phyloP scores from a whole-genome alignment of 2,888 invertebrate species.

The Sepioteuthis lessoniana region DNA sequence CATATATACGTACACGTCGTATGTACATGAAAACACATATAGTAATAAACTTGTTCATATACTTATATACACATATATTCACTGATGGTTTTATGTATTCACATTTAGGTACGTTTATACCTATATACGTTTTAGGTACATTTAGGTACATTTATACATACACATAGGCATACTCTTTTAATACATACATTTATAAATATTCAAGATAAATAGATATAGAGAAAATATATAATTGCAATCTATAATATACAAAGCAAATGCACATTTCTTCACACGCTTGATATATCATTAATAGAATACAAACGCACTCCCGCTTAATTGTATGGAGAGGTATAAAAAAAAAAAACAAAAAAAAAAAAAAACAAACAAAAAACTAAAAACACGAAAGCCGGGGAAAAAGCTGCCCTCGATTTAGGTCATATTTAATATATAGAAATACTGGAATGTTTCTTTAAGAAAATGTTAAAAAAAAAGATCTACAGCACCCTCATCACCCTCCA shows the following conservation, averaged over 20 bases:
- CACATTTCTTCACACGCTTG: not conserved
- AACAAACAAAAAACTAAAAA: not conserved
- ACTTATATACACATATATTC: too few relatives aligned
- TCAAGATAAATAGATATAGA: not conserved
- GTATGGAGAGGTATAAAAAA: not conserved
- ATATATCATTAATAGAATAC: not conserved
- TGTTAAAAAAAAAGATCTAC: not conserved
- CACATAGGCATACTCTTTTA: not conserved
- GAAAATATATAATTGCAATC: not conserved
- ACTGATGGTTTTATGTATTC: too few relatives aligned
- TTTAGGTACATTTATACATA: not conserved
- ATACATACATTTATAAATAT: not conserved
- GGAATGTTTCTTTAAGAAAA: not conserved
- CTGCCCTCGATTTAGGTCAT: not conserved
- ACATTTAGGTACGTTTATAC: too few relatives aligned
- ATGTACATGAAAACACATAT: not conserved
- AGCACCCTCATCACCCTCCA: not conserved
- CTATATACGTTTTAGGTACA: too few relatives aligned
- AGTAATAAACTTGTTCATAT: too few relatives aligned
- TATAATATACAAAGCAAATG: too few relatives aligned
- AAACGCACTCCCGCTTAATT: not conserved
- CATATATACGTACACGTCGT: too few relatives aligned
- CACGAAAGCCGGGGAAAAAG: not conserved
- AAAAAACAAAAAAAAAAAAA: not conserved
- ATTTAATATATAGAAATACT: not conserved